A percentile compares a stretch with the other conserved stretches of the same genome.
These are phyloP conservation scores for Leptopilina boulardi DNA, from an alignment of 1,140 invertebrate species.

Conservation along the genomic window DNA sequence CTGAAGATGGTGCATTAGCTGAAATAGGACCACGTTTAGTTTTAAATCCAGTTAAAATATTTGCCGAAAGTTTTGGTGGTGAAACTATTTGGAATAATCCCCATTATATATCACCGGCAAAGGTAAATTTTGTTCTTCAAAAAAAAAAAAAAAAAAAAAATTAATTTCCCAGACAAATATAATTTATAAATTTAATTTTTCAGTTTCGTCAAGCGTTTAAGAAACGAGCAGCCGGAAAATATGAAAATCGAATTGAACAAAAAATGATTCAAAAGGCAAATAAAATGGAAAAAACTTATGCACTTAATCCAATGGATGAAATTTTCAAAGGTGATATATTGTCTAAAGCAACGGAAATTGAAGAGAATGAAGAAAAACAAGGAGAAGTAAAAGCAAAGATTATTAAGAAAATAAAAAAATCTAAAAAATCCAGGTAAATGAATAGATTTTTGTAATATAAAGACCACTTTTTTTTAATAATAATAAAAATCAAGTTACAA, in stretches of 20 bases:
- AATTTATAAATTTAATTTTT: constrained; percentile 36
- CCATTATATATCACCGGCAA: constrained; percentile 92
- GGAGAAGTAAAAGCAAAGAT: neutral
- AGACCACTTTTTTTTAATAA: constrained; percentile 8
- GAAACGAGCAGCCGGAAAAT: constrained; percentile 85
- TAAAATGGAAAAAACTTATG: constrained; percentile 83
- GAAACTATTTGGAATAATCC: constrained; percentile 95
- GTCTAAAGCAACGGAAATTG: constrained; percentile 68
- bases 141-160: neutral
- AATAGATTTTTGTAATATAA: neutral
- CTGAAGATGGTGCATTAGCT: constrained; percentile 94
- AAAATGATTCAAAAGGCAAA: constrained; percentile 84
- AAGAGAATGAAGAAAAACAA: constrained; percentile 45
- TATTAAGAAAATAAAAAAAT: neutral
- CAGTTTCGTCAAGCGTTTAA: constrained; percentile 83
- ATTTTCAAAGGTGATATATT: constrained; percentile 79
- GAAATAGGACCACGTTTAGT: constrained; percentile 99
- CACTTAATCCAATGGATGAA: constrained; percentile 80
- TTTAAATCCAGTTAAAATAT: constrained; percentile 95
- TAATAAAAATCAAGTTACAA: constrained; percentile 32
- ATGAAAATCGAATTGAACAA: constrained; percentile 85
- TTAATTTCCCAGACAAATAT: no score
- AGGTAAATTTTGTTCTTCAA: constrained; percentile 73
- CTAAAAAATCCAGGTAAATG: neutral
- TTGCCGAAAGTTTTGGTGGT: constrained; percentile 96